Evolutionary conservation across 2,113 vertebrate genomes (phyloP).

Genomic region (Sinocyclocheilus maitianheensis): DNA sequence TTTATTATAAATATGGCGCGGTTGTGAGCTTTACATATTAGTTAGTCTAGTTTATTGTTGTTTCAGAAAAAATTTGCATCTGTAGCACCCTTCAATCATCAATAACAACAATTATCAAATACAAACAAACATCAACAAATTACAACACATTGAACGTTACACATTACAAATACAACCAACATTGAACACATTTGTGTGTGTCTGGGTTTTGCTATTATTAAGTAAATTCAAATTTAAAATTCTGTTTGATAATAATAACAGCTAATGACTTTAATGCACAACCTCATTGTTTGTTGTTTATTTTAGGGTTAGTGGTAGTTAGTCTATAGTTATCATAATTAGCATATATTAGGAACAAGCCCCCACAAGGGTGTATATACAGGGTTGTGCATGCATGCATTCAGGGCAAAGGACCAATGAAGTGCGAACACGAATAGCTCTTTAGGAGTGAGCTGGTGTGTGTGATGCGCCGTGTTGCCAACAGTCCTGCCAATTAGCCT

Average conservation of each 20-base stretch:
- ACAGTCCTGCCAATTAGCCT: slow-evolving; percentile 68
- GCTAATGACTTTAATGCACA: not conserved
- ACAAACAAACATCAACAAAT: no score
- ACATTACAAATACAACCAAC: no score
- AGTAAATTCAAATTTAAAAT: not conserved
- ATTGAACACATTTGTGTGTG: not conserved
- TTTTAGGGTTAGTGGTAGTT: slow-evolving; percentile 15
- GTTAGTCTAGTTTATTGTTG: no score
- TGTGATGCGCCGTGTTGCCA: slow-evolving; percentile 64
- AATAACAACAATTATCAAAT: no score
- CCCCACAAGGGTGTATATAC: not conserved
- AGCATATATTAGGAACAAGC: slow-evolving; percentile 3
- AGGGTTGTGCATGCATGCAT: slow-evolving; percentile 43
- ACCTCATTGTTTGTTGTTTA: slow-evolving; percentile 13
- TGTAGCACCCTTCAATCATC: no score
- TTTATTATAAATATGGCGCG: not conserved
- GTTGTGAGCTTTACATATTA: not conserved
- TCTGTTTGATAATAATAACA: not conserved
- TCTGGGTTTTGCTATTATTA: not conserved
- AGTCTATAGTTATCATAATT: slow-evolving; percentile 14
- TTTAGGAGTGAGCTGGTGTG: slow-evolving; percentile 68
- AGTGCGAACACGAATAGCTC: slow-evolving; percentile 59
- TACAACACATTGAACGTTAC: no score
- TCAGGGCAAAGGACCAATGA: slow-evolving; percentile 35
- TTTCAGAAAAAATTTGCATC: no score